Percentiles rank a stretch among this genome's conserved stretches.
Conservation (phyloP, 2,797 vertebrate species). For the Pseudochaenichthys georgianus region DNA sequence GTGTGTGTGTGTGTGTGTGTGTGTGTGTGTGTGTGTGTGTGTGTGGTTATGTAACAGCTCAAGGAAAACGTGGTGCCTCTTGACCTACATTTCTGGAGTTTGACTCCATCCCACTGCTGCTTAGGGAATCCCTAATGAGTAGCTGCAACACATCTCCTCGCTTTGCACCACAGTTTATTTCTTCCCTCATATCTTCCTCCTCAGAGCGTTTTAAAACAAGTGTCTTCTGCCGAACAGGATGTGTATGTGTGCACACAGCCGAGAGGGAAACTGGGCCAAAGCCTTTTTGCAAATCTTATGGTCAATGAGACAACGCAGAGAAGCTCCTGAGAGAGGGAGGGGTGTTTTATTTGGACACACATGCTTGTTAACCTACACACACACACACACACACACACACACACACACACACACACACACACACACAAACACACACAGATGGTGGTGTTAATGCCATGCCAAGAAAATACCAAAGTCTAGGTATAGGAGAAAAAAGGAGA, state of each 20-base stretch:
- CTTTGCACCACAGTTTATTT: not conserved
- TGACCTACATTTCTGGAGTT: slow-evolving; percentile 70
- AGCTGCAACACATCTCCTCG: slow-evolving; percentile 2
- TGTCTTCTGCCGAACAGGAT: slow-evolving; percentile 21
- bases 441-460: slow-evolving; percentile 34
- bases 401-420: not conserved
- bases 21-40: slow-evolving; percentile 3
- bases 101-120: slow-evolving; percentile 43
- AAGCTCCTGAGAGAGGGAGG: slow-evolving; percentile 17
- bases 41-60: slow-evolving; percentile 62
- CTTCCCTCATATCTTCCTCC: not conserved
- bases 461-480: slow-evolving; percentile 45
- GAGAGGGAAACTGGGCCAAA: slow-evolving; percentile 35
- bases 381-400: not conserved
- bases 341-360: slow-evolving; percentile 34
- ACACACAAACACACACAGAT: slow-evolving; percentile 38
- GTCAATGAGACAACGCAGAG: slow-evolving; percentile 30
- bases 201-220: slow-evolving; percentile 9
- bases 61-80: slow-evolving; percentile 45
- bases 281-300: slow-evolving; percentile 34
- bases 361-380: slow-evolving; percentile 31
- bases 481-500: slow-evolving; percentile 7
- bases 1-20: not conserved
- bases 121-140: slow-evolving; percentile 64
- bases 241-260: slow-evolving; percentile 18